Evolutionary conservation across 37 sponge, comb jelly and placozoan species (phyloP), one percentile per base, ranked within the genome.

Genomic region (Aphrocallistes beatrix): DNA sequence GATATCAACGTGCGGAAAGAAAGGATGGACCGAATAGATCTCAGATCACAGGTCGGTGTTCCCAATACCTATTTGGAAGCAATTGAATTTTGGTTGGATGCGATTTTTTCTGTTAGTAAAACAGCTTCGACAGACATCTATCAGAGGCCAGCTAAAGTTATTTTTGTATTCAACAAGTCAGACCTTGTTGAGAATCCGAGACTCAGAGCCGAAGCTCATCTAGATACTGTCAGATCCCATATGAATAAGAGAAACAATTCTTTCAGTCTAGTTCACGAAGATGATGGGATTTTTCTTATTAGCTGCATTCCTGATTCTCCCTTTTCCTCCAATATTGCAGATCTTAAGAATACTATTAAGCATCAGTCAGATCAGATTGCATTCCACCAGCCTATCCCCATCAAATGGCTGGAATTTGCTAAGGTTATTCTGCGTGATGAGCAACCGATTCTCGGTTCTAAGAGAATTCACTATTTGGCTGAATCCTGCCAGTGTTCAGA

Each of bases 261-360:
- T 19, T 60, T 60, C 21, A 60, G 75, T 60, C n/a, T 60, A 60
- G 75, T 60, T 60, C 75, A 60, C n/a, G 75, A 60, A 60, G 75
- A 60, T 13, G 75, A 60, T 60, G 75, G 75, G 3, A 6, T 60
- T 13, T 60, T 60, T 60, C 34, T 60, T 19, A 60, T 60, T 25
- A 60, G 75, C 21, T 60, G 75, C n/a, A 19, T 60, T 25, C 75
- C 75, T 28, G 75, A 60, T 25, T 60, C 75, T 60, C 75, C 75
- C 21, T 60, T 25, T 28, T 32, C n/a, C 10, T 3, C 75, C n/a
- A 30, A 28, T 25, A 60, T 60, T 32, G 10, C 75, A 25, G n/a
- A 3, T 32, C 75, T 60, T 60, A 60, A 60, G n/a, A 30, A 60
- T 28, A 60, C 34, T 60, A 28, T 60, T 60, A 60, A 60, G n/a